A percentile compares a stretch with the other conserved stretches of the same genome.
phyloP scores from a whole-genome alignment of 1,140 invertebrate genomes.

The Hypsibius dujardini region DNA sequence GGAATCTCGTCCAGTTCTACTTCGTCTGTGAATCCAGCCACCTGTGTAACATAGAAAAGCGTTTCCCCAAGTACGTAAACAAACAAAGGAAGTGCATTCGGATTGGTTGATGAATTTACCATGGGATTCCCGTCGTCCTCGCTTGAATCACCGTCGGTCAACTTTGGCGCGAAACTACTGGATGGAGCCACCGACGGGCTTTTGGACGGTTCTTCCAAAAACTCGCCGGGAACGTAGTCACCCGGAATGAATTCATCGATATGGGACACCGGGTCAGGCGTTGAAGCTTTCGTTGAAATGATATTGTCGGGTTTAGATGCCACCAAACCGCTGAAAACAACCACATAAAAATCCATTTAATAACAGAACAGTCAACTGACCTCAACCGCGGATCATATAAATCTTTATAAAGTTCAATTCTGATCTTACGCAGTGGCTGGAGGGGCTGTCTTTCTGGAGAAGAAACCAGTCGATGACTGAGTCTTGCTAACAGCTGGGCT shows the following conservation, averaged over 20 bases:
- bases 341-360: too few relatives aligned
- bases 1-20: slow-evolving; percentile 49
- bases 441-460: too few relatives aligned
- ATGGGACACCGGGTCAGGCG: slow-evolving; percentile 31
- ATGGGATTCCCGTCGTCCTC: slow-evolving; percentile 52
- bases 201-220: slow-evolving; percentile 49
- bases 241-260: slow-evolving; percentile 73
- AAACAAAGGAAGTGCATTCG: too few relatives aligned
- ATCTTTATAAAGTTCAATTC: too few relatives aligned
- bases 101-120: slow-evolving; percentile 37
- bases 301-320: slow-evolving; percentile 13
- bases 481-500: too few relatives aligned
- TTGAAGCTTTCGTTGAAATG: not conserved
- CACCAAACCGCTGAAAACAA: slow-evolving; percentile 22
- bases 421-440: too few relatives aligned
- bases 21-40: slow-evolving; percentile 32
- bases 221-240: slow-evolving; percentile 50
- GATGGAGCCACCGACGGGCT: slow-evolving; percentile 52
- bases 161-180: slow-evolving; percentile 36
- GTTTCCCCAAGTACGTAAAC: slow-evolving; percentile 35
- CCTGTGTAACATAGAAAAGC: slow-evolving; percentile 66
- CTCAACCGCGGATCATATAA: too few relatives aligned
- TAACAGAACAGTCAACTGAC: too few relatives aligned
- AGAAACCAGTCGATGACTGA: too few relatives aligned
- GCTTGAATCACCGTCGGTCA: too few relatives aligned